phyloP scores from a whole-genome alignment of 2,888 invertebrate species.

The Sturmia bella region DNA sequence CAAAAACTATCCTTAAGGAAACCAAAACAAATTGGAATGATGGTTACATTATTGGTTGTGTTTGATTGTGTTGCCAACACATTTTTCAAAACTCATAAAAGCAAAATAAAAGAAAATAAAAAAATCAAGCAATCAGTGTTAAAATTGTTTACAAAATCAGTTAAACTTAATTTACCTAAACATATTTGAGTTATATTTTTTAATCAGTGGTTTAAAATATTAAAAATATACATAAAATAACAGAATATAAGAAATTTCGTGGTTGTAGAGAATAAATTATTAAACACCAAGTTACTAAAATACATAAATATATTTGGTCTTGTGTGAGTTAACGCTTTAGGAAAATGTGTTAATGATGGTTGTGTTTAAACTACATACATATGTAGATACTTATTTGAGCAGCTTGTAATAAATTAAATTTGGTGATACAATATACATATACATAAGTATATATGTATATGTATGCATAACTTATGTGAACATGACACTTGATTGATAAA shows the following conservation, averaged over 20 bases:
- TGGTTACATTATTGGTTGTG: conserved; percentile 42
- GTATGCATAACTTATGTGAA: neutral
- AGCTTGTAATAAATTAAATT: no score
- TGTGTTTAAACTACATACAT: no score
- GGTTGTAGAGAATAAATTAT: conserved; percentile 10
- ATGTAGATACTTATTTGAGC: no score
- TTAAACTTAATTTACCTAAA: conserved; percentile 65
- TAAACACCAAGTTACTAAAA: conserved; percentile 6
- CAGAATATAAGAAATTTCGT: conserved; percentile 33
- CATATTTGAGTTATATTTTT: conserved; percentile 67
- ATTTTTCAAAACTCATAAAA: neutral
- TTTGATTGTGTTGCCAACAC: conserved; percentile 35
- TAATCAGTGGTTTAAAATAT: conserved; percentile 35
- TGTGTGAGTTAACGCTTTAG: conserved; percentile 26
- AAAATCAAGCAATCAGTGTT: conserved; percentile 46
- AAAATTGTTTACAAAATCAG: conserved; percentile 57
- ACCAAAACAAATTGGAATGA: conserved; percentile 47
- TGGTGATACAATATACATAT: no score
- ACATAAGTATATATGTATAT: neutral
- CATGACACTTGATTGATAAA: no score
- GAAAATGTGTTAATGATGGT: neutral
- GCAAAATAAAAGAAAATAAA: neutral
- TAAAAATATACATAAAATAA: conserved; percentile 3
- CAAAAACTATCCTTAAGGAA: conserved; percentile 62
- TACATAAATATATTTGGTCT: neutral